These are phyloP conservation scores for Illadopsis cleaveri DNA, from an alignment of 2,113 vertebrate species.

Conservation along the genomic window DNA sequence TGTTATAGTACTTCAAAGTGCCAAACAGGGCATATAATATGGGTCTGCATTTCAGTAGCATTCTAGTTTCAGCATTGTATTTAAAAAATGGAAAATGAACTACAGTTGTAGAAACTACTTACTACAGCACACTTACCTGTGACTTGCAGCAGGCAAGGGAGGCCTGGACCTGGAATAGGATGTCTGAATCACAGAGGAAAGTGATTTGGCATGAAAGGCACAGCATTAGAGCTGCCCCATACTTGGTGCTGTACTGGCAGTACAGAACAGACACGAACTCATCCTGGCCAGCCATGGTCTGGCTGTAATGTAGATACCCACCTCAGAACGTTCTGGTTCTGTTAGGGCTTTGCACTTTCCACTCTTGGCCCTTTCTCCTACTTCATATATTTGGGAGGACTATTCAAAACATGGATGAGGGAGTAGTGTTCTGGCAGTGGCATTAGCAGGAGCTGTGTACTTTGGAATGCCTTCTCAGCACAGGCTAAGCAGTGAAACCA, in stretches of 20 bases:
- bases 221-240: not conserved
- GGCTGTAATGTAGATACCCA: not conserved
- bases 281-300: not conserved
- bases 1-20: fast-evolving
- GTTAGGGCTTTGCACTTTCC: not conserved
- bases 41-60: not conserved
- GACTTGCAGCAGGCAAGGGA: not conserved
- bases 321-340: not conserved
- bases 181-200: not conserved
- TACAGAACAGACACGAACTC: not conserved
- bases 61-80: not conserved
- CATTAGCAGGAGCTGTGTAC: not conserved
- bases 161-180: not conserved
- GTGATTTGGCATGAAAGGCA: not conserved
- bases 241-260: not conserved
- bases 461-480: constrained; percentile 19
- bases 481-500: not conserved
- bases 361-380: not conserved
- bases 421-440: not conserved
- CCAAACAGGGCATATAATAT: not conserved
- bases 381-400: not conserved
- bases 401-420: not conserved
- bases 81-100: not conserved
- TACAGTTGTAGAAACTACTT: not conserved
- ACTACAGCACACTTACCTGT: not conserved